phyloP scores from a whole-genome alignment of 1,140 invertebrate genomes.

The Melitaea cinxia region DNA sequence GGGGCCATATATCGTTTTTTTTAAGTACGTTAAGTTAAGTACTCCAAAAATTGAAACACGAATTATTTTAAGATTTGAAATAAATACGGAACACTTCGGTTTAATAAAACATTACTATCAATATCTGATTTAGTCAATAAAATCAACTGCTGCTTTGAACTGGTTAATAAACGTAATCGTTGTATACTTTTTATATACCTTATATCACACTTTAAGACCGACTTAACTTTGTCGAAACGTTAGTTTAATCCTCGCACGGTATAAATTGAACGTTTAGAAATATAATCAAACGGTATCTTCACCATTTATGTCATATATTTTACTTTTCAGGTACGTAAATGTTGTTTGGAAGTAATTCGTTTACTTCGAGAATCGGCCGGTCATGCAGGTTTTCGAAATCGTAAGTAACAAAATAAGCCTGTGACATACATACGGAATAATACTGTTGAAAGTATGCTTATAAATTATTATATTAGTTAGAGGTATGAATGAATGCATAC shows the following conservation, averaged over 20 bases:
- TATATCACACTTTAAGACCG: conserved; percentile 18
- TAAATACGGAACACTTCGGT: too few species aligned
- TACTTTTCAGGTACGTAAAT: conserved; percentile 53
- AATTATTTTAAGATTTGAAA: too few species aligned
- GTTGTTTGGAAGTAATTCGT: conserved; percentile 23
- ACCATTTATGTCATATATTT: conserved; percentile 39
- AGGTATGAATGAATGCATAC: neutral
- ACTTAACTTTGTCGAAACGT: conserved; percentile 21
- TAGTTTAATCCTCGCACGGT: conserved; percentile 22
- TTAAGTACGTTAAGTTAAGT: too few species aligned
- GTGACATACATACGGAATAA: conserved; percentile 28
- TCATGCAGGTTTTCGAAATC: conserved; percentile 17
- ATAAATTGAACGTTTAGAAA: conserved; percentile 25
- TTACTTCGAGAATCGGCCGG: conserved; percentile 25
- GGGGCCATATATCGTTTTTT: too few species aligned
- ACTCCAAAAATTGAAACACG: too few species aligned
- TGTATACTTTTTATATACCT: conserved; percentile 8
- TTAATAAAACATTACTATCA: neutral
- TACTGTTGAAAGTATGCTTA: conserved; percentile 34
- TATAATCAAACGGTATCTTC: conserved; percentile 36
- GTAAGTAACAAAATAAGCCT: conserved; percentile 37
- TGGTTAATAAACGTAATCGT: conserved; percentile 7
- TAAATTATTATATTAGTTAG: neutral
- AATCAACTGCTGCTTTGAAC: neutral
- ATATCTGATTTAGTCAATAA: neutral